Percentiles rank a stretch among this genome's conserved stretches.
Evolutionary conservation across 2,797 vertebrate genomes (phyloP).

Genomic region (Oophaga sylvatica): DNA sequence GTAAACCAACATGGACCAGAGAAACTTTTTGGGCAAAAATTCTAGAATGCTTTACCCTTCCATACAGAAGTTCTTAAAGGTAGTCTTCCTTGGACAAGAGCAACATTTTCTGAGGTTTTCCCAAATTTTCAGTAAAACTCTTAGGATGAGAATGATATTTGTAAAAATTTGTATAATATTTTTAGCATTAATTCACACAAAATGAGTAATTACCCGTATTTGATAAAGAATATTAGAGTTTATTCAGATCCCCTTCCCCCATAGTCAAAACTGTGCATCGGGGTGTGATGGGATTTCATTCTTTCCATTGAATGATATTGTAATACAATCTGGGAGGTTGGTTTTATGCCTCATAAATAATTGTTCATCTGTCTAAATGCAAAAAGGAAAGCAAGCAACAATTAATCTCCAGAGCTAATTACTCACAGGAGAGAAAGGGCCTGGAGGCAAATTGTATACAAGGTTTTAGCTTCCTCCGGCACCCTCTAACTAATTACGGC

Average conservation of each 20-base stretch:
- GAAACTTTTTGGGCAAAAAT: too few relatives aligned
- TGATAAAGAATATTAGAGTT: conserved; percentile 73
- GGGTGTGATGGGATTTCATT: too few relatives aligned
- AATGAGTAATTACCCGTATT: conserved; percentile 82
- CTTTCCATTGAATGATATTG: too few relatives aligned
- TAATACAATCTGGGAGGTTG: neutral
- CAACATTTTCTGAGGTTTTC: too few relatives aligned
- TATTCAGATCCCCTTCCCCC: neutral
- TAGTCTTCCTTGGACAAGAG: too few relatives aligned
- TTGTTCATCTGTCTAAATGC: neutral
- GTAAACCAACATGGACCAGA: too few relatives aligned
- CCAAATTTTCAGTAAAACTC: too few relatives aligned
- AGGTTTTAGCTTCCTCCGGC: neutral
- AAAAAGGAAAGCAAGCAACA: neutral
- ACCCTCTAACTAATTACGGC: neutral
- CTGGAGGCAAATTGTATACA: neutral
- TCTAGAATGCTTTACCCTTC: too few relatives aligned
- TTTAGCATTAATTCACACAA: conserved; percentile 84
- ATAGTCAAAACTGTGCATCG: too few relatives aligned
- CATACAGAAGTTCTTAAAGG: too few relatives aligned
- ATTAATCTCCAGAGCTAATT: conserved; percentile 6
- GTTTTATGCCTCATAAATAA: neutral
- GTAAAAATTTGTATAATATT: conserved; percentile 76
- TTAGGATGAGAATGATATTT: conserved; percentile 83
- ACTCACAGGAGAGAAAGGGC: neutral